phyloP scores from a whole-genome alignment of 2,113 vertebrate species.

The Saimiri boliviensis region DNA sequence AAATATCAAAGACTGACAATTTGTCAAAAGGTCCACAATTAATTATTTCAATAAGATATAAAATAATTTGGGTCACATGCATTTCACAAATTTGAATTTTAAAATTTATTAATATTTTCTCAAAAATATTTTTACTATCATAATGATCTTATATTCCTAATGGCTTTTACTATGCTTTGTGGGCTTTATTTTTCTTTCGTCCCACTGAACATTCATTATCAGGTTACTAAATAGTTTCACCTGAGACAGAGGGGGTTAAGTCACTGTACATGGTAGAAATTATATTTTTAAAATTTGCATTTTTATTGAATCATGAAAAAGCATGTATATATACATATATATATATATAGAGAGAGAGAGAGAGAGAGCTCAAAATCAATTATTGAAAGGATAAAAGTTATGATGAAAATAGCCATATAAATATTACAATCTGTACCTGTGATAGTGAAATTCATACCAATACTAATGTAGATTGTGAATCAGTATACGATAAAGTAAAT shows the following conservation, averaged over 20 bases:
- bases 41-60: neutral
- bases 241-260: neutral
- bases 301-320: neutral
- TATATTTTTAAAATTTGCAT: neutral
- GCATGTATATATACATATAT: neutral
- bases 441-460: neutral
- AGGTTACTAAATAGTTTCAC: neutral
- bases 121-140: neutral
- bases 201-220: neutral
- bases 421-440: neutral
- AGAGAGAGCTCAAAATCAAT: neutral
- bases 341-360: no score
- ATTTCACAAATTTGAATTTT: neutral
- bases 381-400: slow-evolving; percentile 19
- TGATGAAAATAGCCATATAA: slow-evolving; percentile 12
- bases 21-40: neutral
- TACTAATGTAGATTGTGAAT: neutral
- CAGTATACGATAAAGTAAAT: neutral
- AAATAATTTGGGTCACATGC: neutral
- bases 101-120: neutral
- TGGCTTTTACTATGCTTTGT: neutral
- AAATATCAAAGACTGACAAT: neutral
- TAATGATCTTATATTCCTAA: neutral
- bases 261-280: neutral
- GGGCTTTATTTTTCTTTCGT: neutral